Base-by-base conservation (phyloP, 35 echinoderm and acorn worm species). In the Ophioderma brevispina region DNA sequence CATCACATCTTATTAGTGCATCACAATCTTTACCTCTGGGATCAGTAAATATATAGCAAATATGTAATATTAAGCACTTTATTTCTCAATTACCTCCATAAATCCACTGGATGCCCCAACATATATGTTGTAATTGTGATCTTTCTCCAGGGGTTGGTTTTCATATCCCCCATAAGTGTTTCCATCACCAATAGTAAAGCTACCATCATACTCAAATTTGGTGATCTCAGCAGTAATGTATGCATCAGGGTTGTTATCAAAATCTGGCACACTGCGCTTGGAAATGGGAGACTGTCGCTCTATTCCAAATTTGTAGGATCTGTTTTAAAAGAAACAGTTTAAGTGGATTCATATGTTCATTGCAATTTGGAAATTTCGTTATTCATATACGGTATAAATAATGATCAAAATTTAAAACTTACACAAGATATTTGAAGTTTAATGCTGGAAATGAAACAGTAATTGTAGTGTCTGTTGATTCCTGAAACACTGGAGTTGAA, bases 121-220 rank as follows among this genome's bases (percentile, higher is more conserved):
- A 30, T 42, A 87, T 23, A 87, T 37, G 10, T 39, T 32, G 30
- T 87, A 87, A 13, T 87, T 52, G 77, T 43, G 13, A 38, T 28
- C 38, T 78, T 87, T 28, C 3, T 52, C 78, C 35, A 89, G 40
- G 28, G 87, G 77, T 19, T 38, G 37, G 46, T 87, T 87, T 11
- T 78, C 15, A 37, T 87, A 77, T 3, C 28, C 46, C 0, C 85
- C 85, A 32, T 87, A 87, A 13, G 25, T 31, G 19, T 87, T 77
- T n/a, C 85, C 85, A 87, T 87, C 85, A 49, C 85, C 85, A 35
- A 87, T 78, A 17, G 85, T 87, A 38, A 87, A 87, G 0, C 33
- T 19, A 19, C 39, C 37, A 40, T 37, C 75, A 13, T 78, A 14
- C 3, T 78, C 75, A 78, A 35, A 36, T 49, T 87, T 87, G 11